A percentile compares a stretch with the other conserved stretches of the same genome.
Conservation (phyloP, 2,113 vertebrate species). For the Mustelus asterias region DNA sequence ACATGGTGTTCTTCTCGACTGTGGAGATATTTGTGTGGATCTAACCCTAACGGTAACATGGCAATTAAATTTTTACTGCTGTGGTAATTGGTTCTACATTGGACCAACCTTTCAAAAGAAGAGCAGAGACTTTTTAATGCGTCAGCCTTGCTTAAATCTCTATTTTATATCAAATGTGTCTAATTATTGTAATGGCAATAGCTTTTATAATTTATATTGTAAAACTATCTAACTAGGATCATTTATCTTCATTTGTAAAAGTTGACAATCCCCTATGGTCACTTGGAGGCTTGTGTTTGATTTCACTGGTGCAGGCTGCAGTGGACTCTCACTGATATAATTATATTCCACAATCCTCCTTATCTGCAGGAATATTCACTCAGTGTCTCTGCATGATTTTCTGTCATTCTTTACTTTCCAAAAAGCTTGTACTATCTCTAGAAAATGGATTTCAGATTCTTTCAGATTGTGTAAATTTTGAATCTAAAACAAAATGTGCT, state of each 20-base stretch:
- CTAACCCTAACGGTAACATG: neutral
- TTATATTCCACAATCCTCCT: neutral
- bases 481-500: too few relatives aligned
- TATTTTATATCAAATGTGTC: slow-evolving; percentile 11
- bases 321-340: neutral
- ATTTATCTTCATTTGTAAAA: slow-evolving; percentile 15
- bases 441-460: neutral
- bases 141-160: neutral
- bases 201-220: neutral
- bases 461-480: too few relatives aligned
- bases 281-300: neutral
- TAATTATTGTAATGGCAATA: neutral
- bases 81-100: neutral
- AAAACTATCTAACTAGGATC: neutral
- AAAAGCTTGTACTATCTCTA: neutral
- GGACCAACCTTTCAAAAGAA: neutral
- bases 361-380: neutral
- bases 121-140: neutral
- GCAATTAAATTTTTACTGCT: neutral
- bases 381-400: neutral
- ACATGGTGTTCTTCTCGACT: neutral
- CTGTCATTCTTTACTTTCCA: neutral
- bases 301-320: neutral
- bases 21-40: neutral
- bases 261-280: slow-evolving; percentile 19